Evolutionary conservation across 2,113 vertebrate species (phyloP).

Genomic region (Triplophysa tibetana): DNA sequence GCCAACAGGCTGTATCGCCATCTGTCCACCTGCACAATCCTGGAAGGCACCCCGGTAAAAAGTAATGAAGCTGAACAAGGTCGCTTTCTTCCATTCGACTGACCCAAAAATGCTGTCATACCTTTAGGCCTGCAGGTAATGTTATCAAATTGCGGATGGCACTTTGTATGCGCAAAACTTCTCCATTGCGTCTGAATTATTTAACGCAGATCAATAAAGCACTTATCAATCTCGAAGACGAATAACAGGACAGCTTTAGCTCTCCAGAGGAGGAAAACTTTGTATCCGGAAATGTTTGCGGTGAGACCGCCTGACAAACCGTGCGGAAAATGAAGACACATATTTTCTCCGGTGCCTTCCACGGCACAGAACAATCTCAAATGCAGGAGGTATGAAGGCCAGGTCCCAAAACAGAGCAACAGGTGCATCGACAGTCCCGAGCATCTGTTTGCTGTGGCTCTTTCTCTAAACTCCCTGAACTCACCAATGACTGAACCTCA

Average conservation of each 20-base stretch:
- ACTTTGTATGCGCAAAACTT: neutral
- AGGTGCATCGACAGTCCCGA: slow-evolving; percentile 43
- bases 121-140: neutral
- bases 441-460: slow-evolving; percentile 36
- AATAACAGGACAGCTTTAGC: neutral
- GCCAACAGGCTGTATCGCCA: slow-evolving; percentile 28
- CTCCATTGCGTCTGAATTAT: neutral
- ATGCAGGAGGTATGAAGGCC: slow-evolving; percentile 47
- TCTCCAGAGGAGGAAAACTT: neutral
- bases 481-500: slow-evolving; percentile 11
- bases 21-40: slow-evolving; percentile 27
- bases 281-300: slow-evolving; percentile 11
- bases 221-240: neutral
- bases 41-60: neutral
- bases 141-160: neutral
- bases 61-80: slow-evolving; percentile 20
- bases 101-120: neutral
- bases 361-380: slow-evolving; percentile 35
- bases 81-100: slow-evolving; percentile 6
- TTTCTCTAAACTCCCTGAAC: neutral
- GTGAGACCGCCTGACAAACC: slow-evolving; percentile 26
- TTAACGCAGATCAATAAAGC: neutral
- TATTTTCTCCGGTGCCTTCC: slow-evolving; percentile 47
- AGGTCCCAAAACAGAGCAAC: slow-evolving; percentile 45
- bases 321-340: slow-evolving; percentile 26